Percentiles rank a stretch among this genome's conserved stretches.
These are phyloP conservation scores for Aphelenchoides bicaudatus DNA, from an alignment of 2,888 invertebrate genomes.

Conservation along the genomic window DNA sequence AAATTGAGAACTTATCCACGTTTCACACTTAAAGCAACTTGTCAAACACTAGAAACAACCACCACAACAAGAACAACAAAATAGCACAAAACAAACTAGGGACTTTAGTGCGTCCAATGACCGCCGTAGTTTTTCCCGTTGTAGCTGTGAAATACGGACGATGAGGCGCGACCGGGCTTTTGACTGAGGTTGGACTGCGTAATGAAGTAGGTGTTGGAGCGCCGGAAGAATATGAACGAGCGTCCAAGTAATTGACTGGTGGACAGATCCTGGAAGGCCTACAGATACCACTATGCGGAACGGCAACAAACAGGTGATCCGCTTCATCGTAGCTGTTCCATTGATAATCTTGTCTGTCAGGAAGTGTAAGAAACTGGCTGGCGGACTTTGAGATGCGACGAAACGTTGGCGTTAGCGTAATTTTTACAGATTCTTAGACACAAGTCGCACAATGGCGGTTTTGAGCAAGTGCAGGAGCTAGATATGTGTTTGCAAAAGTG, in stretches of 20 bases:
- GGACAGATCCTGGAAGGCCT: too few relatives aligned
- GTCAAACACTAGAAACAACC: neutral
- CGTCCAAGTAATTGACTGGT: too few relatives aligned
- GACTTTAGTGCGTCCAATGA: neutral
- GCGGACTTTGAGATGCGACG: too few relatives aligned
- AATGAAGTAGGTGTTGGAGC: slow-evolving; percentile 5
- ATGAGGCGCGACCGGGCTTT: neutral
- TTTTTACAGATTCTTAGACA: neutral
- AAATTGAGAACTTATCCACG: slow-evolving; percentile 2
- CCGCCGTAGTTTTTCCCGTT: neutral
- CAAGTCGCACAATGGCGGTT: neutral
- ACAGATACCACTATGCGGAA: slow-evolving; percentile 11
- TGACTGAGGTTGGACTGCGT: neutral
- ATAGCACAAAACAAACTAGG: neutral
- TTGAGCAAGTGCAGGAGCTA: neutral
- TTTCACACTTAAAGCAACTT: neutral
- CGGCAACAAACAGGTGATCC: neutral
- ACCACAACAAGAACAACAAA: slow-evolving; percentile 4
- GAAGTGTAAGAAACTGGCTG: too few relatives aligned
- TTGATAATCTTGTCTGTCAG: too few relatives aligned
- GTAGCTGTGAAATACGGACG: neutral
- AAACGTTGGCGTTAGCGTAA: neutral
- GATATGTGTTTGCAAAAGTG: too few relatives aligned
- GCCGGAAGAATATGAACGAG: too few relatives aligned
- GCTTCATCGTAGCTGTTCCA: slow-evolving; percentile 1